phyloP scores from a whole-genome alignment of 2,113 vertebrate genomes.

The Saguinus midas region DNA sequence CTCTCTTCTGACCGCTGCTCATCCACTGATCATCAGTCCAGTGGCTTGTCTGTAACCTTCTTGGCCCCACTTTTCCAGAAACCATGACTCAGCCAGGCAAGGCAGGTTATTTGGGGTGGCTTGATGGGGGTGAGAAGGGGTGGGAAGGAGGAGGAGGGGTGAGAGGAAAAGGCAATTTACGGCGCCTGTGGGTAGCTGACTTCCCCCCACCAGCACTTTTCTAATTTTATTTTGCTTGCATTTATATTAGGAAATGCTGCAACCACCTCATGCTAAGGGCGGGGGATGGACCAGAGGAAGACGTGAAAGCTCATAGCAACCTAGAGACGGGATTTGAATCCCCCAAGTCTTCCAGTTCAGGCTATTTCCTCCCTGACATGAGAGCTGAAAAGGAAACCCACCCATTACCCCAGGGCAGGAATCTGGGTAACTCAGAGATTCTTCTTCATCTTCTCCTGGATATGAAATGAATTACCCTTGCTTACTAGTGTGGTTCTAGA shows the following conservation, averaged over 20 bases:
- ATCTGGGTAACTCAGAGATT: neutral
- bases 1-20: neutral
- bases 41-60: neutral
- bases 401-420: fast-evolving
- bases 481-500: neutral
- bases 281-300: neutral
- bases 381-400: neutral
- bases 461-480: neutral
- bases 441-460: neutral
- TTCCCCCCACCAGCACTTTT: constrained; percentile 54
- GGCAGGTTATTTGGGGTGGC: constrained; percentile 60
- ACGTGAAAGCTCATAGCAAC: neutral
- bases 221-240: constrained; percentile 68
- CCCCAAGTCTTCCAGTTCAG: neutral
- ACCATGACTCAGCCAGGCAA: neutral
- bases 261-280: neutral
- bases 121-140: constrained; percentile 47
- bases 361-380: neutral
- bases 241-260: constrained; percentile 65
- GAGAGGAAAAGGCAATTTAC: constrained; percentile 63
- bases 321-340: neutral
- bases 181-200: constrained; percentile 69
- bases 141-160: constrained; percentile 53
- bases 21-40: neutral
- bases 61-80: neutral